Evolutionary conservation across 2,113 vertebrate genomes (phyloP).

Genomic region (Chaetorhynchus papuensis): DNA sequence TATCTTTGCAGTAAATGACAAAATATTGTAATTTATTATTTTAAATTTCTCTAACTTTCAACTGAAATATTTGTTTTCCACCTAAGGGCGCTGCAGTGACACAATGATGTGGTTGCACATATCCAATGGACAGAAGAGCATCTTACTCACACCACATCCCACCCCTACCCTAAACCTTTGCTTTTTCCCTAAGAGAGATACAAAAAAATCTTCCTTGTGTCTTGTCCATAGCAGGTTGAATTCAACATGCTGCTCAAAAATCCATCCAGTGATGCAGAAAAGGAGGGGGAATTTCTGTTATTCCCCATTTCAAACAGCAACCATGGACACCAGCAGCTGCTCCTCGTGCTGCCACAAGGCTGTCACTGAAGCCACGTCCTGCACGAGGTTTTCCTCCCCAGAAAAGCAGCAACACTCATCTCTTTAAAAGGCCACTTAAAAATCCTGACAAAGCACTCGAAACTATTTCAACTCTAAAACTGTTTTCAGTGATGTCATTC

Average conservation of each 20-base stretch:
- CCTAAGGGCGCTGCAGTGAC: not conserved
- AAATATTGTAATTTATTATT: not conserved
- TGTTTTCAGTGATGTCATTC: not conserved
- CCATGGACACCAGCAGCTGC: not conserved
- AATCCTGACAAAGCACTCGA: not conserved
- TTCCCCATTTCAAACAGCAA: not conserved
- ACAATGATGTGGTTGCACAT: not conserved
- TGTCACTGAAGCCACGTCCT: not conserved
- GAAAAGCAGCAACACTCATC: not conserved
- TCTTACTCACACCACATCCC: not conserved
- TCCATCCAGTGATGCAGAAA: not conserved
- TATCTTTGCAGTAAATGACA: not conserved
- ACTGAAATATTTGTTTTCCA: not conserved
- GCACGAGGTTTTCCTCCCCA: not conserved
- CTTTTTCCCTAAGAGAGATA: not conserved
- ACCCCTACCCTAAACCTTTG: not conserved
- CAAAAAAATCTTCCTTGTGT: not conserved
- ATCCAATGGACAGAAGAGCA: not conserved
- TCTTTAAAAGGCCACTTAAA: not conserved
- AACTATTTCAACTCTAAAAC: not conserved
- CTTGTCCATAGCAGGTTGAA: not conserved
- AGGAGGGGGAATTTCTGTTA: not conserved
- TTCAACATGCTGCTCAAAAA: not conserved
- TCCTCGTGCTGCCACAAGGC: not conserved
- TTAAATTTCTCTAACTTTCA: not conserved